These are phyloP conservation scores for Neofelis nebulosa DNA, from an alignment of 2,113 vertebrate species.

Conservation along the genomic window DNA sequence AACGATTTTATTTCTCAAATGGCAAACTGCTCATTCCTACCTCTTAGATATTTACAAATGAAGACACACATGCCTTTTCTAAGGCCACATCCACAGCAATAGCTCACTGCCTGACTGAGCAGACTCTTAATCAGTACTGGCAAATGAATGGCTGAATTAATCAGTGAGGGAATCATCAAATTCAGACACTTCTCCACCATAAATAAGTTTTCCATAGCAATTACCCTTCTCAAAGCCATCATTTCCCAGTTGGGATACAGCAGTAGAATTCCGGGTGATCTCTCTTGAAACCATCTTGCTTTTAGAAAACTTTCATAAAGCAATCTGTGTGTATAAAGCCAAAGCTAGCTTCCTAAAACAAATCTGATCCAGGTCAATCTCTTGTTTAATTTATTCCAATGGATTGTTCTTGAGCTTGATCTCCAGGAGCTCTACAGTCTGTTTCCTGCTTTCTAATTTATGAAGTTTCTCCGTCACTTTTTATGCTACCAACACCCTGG, in stretches of 20 bases:
- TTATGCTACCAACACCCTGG: not conserved
- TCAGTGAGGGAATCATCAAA: not conserved
- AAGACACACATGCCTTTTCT: not conserved
- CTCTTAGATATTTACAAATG: not conserved
- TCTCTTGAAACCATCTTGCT: slow-evolving; percentile 10
- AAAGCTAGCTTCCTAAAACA: not conserved
- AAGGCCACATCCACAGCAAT: not conserved
- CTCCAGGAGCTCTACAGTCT: not conserved
- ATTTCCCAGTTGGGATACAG: not conserved
- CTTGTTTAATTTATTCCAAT: not conserved
- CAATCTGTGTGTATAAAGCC: not conserved
- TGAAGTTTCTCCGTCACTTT: not conserved
- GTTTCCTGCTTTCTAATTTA: not conserved
- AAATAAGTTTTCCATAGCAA: not conserved
- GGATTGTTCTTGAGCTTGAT: not conserved
- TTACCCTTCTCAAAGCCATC: not conserved
- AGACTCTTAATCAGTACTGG: not conserved
- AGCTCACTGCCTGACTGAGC: not conserved
- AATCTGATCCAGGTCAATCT: not conserved
- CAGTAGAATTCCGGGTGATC: not conserved
- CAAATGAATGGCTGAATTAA: slow-evolving; percentile 8
- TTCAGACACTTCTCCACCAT: not conserved
- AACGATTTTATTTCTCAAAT: not conserved
- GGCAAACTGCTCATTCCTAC: not conserved
- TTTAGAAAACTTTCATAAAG: slow-evolving; percentile 37